Conservation (phyloP, 2,113 vertebrate genomes). For the Sapayoa aenigma region DNA sequence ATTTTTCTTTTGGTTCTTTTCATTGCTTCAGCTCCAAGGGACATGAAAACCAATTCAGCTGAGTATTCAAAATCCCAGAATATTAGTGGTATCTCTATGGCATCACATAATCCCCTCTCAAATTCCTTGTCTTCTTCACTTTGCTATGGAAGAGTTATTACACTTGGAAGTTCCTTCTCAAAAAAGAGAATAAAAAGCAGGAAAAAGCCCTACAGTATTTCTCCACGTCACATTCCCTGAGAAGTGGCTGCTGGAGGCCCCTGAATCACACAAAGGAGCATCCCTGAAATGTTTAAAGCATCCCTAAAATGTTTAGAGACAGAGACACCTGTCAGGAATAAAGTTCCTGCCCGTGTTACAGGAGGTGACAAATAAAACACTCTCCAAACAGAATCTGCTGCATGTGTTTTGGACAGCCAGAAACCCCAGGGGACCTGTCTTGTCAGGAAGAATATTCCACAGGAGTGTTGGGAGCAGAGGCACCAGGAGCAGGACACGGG, state of each 20-base stretch:
- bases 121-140: neutral
- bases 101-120: neutral
- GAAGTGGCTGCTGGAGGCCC: neutral
- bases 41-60: neutral
- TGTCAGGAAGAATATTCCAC: neutral
- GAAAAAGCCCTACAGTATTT: neutral
- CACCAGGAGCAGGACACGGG: rapidly evolving
- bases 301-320: neutral
- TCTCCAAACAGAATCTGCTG: neutral
- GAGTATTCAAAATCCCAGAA: neutral
- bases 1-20: neutral
- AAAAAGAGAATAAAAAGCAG: neutral
- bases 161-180: neutral
- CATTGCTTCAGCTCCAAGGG: neutral
- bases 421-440: neutral
- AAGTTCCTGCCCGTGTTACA: neutral
- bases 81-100: neutral
- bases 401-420: neutral
- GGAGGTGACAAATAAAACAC: neutral
- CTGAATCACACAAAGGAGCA: neutral
- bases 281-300: neutral
- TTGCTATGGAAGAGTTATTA: neutral
- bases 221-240: neutral
- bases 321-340: neutral
- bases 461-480: neutral